These are phyloP conservation scores for Coccyzus lansbergi DNA, from an alignment of 2,797 vertebrate species.

Conservation along the genomic window DNA sequence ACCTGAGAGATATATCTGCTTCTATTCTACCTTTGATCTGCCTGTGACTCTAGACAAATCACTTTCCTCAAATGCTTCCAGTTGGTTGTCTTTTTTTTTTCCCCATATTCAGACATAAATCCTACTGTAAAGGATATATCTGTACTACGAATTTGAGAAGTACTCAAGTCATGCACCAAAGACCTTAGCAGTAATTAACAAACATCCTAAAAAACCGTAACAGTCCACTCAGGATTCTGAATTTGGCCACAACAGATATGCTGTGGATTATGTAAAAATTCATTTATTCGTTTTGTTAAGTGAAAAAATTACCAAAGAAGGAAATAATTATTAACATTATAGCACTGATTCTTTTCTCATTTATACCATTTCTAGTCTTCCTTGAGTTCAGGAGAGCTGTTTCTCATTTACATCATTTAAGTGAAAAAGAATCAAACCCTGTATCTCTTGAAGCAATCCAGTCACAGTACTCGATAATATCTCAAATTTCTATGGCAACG, in stretches of 20 bases:
- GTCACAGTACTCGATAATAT: neutral
- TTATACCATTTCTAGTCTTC: neutral
- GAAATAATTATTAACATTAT: neutral
- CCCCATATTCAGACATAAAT: neutral
- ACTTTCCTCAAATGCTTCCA: neutral
- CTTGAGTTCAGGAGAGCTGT: neutral
- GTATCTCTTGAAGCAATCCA: neutral
- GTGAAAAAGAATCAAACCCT: neutral
- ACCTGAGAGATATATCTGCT: neutral
- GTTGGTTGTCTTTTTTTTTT: neutral
- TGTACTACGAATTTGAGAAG: neutral
- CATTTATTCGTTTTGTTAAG: neutral
- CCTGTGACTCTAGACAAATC: neutral
- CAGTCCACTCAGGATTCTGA: neutral
- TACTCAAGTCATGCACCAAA: neutral
- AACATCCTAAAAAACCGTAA: neutral
- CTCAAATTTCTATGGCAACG: constrained; percentile 60
- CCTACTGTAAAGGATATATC: neutral
- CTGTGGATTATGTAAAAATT: neutral
- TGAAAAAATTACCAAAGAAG: neutral
- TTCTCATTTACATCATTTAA: neutral
- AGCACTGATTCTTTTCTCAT: neutral
- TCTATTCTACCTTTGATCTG: neutral
- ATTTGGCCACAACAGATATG: neutral
- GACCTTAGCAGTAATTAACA: neutral